Conservation (phyloP, 2,797 vertebrate species). For the Margarornis squamiger region DNA sequence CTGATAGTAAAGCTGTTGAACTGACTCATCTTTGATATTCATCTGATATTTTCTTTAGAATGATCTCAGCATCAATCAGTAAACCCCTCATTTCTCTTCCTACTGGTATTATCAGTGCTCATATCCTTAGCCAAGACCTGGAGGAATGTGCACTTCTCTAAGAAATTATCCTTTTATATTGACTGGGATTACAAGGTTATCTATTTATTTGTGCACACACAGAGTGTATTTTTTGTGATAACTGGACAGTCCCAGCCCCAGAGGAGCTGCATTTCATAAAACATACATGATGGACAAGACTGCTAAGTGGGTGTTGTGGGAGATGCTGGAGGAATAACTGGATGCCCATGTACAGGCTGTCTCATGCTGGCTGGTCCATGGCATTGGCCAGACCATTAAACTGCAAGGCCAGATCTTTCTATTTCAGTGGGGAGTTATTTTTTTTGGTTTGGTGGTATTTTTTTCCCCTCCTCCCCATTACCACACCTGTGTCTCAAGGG, state of each 20-base stretch:
- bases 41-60: not conserved
- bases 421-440: not conserved
- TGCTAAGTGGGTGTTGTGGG: not conserved
- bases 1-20: not conserved
- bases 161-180: not conserved
- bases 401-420: not conserved
- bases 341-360: not conserved
- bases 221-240: not conserved
- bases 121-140: not conserved
- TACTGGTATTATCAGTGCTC: not conserved
- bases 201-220: not conserved
- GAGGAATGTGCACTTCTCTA: not conserved
- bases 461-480: accelerated
- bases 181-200: not conserved
- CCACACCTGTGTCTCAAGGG: not conserved
- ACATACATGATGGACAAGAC: not conserved
- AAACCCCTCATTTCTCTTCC: not conserved
- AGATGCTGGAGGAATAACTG: not conserved
- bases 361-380: not conserved
- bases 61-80: not conserved
- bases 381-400: not conserved
- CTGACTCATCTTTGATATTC: not conserved
- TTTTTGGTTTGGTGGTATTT: not conserved
- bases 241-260: not conserved
- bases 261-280: not conserved